Base-by-base conservation (phyloP, 2,113 vertebrate species). In the Petromus typicus region DNA sequence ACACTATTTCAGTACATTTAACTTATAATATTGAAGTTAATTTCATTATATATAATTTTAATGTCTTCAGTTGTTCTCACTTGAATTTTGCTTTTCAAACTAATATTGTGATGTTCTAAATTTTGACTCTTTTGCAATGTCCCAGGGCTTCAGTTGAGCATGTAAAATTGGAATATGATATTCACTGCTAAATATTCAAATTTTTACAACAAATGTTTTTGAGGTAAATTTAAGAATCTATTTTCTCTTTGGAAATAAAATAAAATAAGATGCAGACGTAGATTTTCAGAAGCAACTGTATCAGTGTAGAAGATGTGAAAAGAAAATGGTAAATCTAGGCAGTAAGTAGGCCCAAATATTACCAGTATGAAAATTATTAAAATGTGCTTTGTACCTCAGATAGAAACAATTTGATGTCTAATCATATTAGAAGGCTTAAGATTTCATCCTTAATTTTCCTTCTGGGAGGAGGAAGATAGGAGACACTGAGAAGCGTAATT, bases 21-120 rank as follows among this genome's bases (percentile, higher is more conserved):
- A n/a, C 30, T 51, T 69, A 57, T 83, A 91, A 94, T 84, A 12
- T 23, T 75, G 54, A 93, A 86, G n/a, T 48, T 79, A 86, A 93
- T 17, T 54, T 91, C 17, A 57, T 86, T 86, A 69, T 83, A 57
- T 59, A 94, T 37, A 76, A 23, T 64, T 87, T 92, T 91, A 71
- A 93, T 83, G 71, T 90, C 87, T 93, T n/a, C 76, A 95, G 1
- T 6, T 88, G 7, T 6, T 80, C n/a, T 85, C 18, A 86, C 1
- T 5, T 10, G 82, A 17, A 6, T 17, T 40, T 3, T 34, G 1
- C 16, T 7, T 3, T 11, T 7, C 3, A 11, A 16, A 54, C 4
- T 0, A 86, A 63, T 67, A 86, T 86, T 66, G 45, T 86, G 10
- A 61, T 67, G 63, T 40, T 92, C 37, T 61, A 64, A 34, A 82